Evolutionary conservation across 2,797 vertebrate species (phyloP), one percentile per base, ranked within the genome.

Genomic region (Pyrocephalus nanus): DNA sequence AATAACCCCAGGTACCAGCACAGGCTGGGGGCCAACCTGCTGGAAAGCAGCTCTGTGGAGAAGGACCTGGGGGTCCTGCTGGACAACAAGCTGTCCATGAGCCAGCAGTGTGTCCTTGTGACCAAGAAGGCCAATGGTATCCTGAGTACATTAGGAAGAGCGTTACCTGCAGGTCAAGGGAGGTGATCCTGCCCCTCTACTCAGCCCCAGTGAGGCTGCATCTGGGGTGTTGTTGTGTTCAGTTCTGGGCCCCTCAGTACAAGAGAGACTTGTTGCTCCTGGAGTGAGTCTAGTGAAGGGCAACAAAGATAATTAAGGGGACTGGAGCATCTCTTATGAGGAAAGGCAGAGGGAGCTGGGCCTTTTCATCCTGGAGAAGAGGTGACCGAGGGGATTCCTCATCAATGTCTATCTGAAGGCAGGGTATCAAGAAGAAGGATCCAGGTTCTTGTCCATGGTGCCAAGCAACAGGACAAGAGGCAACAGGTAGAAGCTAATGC

Each of bases 31-130:
- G 2, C 12, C 23, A 8, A 42, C 8, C 34, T 48, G 18, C 15
- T 42, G 12, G 30, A 5, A 50, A 62, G 19, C 27, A 50, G 27
- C 0, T 74, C 30, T 55, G 15, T 5, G 13, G 42, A 75, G 15
- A 61, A 36, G 5, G 18, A 32, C 25, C 8, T 11, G 34, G 5
- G 9, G 3, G 0, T 66, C 9, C 21, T 60, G 0, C 0, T 30
- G 12, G 17, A 4, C 17, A 25, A 8, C 6, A 69, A 43, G 13
- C 0, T 62, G 22, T n/a, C 55, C 4, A 0, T 15, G 50, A 43
- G 4, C 27, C 50, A 70, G 9, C 36, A 38, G 27, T n/a, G 32
- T 4, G n/a, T 17, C n/a, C 47, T 42, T 3, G 54, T 3, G 42
- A 6, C 19, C 42, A 43, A 13, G 55, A 36, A 50, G 15, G 48